A percentile compares a stretch with the other conserved stretches of the same genome.
Conservation (phyloP, 2,888 invertebrate species). For the Periphyllus acericola region DNA sequence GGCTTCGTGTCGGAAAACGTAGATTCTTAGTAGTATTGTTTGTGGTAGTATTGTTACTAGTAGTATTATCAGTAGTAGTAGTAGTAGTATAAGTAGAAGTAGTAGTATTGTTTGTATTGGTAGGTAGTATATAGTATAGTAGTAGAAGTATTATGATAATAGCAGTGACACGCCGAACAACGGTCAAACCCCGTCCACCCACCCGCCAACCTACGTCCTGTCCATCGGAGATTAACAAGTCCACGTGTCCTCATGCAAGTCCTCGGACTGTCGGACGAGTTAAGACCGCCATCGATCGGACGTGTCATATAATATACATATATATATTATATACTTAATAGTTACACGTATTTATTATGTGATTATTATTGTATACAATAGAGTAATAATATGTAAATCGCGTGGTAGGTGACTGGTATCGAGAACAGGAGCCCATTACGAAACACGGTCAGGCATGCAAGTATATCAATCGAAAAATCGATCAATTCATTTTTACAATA, state of each 20-base stretch:
- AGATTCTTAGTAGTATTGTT: not conserved
- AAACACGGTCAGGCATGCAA: constrained; percentile 57
- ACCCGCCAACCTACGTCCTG: not conserved
- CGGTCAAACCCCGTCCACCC: not conserved
- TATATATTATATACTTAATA: not conserved
- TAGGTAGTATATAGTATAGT: too few species aligned
- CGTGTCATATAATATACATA: too few species aligned
- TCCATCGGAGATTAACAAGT: not conserved
- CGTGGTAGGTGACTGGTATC: constrained; percentile 54
- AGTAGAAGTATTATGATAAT: not conserved
- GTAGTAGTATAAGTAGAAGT: not conserved
- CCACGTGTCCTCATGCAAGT: constrained; percentile 43
- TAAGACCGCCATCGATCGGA: not conserved
- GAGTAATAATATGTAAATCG: not conserved
- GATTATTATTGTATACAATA: not conserved
- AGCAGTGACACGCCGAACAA: not conserved
- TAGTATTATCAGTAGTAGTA: not conserved
- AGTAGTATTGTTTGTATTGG: not conserved
- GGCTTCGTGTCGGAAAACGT: not conserved
- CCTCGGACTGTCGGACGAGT: constrained; percentile 13
- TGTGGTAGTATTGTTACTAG: not conserved
- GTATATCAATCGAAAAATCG: not conserved
- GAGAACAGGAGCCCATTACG: constrained; percentile 62
- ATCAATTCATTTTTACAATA: not conserved
- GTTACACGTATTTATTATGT: not conserved